A percentile compares a stretch with the other conserved stretches of the same genome.
Evolutionary conservation across 2,113 vertebrate genomes (phyloP).

Genomic region (Choloepus hoffmanni): DNA sequence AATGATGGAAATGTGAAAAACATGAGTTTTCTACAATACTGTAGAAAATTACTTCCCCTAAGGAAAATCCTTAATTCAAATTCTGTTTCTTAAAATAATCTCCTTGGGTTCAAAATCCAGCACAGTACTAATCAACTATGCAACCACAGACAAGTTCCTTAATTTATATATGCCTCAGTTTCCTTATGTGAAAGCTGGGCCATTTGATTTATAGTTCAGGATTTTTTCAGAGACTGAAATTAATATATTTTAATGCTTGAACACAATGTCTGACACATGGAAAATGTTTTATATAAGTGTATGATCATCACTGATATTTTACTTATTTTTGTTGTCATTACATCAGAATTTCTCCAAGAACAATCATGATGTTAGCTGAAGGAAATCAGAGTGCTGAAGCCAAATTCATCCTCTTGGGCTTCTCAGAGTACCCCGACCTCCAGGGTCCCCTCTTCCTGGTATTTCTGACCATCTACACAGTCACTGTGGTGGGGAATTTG

Average conservation of each 20-base stretch:
- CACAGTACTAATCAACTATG: not conserved
- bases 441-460: constrained; percentile 9
- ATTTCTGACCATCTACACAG: not conserved
- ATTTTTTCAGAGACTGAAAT: not conserved
- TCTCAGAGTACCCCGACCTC: constrained; percentile 1
- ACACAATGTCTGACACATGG: not conserved
- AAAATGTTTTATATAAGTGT: not conserved
- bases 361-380: not conserved
- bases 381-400: not conserved
- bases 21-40: not conserved
- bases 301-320: not conserved
- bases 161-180: not conserved
- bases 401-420: constrained; percentile 7
- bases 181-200: not conserved
- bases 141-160: not conserved
- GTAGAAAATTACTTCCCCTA: too few relatives aligned
- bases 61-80: not conserved
- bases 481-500: constrained; percentile 25
- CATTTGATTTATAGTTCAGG: not conserved
- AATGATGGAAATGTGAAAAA: not conserved
- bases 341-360: not conserved
- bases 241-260: not conserved
- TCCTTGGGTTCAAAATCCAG: not conserved
- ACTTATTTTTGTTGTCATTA: not conserved
- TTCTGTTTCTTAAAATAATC: not conserved